Conservation (phyloP, 2,888 invertebrate genomes). For the Loripinus fragilis region DNA sequence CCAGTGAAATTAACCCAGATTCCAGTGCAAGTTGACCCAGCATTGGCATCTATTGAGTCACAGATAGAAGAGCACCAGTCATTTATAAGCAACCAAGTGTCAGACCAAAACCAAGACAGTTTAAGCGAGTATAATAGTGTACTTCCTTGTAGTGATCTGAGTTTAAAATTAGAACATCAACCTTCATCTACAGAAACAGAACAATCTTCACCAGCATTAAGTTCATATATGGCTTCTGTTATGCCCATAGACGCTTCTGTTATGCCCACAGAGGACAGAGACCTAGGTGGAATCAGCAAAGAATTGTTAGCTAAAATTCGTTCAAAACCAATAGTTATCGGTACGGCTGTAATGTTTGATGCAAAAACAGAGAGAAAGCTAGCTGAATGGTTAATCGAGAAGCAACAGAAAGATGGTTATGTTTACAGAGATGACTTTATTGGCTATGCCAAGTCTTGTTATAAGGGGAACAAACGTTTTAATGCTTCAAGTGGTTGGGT, state of each 20-base stretch:
- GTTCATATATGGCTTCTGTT: not conserved
- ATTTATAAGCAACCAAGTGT: not conserved
- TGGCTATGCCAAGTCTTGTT: conserved; percentile 50
- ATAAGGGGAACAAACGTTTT: conserved; percentile 55
- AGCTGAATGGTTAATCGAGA: conserved; percentile 54
- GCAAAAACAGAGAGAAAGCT: conserved; percentile 52
- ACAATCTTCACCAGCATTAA: not conserved
- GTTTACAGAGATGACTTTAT: conserved; percentile 54
- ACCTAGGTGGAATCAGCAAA: not conserved
- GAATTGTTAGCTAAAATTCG: conserved; percentile 1
- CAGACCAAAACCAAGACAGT: not conserved
- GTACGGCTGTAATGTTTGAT: conserved; percentile 52
- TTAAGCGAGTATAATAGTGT: not conserved
- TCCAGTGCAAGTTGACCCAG: not conserved
- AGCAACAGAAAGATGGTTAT: conserved; percentile 45
- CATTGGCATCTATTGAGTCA: conserved; percentile 2
- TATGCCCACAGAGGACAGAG: not conserved
- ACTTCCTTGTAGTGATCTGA: not conserved
- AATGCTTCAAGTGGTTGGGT: conserved; percentile 57
- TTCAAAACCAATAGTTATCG: conserved; percentile 52
- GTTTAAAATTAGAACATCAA: not conserved
- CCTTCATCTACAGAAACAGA: not conserved
- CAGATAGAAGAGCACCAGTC: not conserved
- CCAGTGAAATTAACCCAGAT: conserved; percentile 2
- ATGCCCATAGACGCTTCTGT: not conserved